Percentiles rank a stretch among this genome's conserved stretches.
Conservation (phyloP, 1,140 invertebrate genomes). For the Procambarus virginalis region DNA sequence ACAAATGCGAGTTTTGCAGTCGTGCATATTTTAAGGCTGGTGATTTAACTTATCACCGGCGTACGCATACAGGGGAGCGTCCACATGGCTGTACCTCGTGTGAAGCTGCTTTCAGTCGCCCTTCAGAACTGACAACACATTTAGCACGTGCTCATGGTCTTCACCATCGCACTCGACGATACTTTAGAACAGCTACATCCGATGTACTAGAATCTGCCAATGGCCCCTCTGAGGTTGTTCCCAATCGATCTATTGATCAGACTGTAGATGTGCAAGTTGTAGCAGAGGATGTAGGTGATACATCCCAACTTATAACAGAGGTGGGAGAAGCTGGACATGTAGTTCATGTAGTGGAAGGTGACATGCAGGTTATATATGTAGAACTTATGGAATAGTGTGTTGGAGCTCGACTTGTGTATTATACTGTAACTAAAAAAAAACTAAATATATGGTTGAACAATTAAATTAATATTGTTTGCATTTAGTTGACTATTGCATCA, state of each 20-base stretch:
- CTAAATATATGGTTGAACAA: too few relatives aligned
- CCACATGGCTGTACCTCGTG: constrained; percentile 44
- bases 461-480: neutral
- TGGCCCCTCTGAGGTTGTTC: neutral
- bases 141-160: constrained; percentile 45
- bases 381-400: constrained; percentile 38
- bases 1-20: constrained; percentile 59
- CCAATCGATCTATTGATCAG: neutral
- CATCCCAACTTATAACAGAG: constrained; percentile 27
- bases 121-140: constrained; percentile 56
- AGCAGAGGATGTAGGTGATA: neutral
- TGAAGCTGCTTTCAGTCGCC: constrained; percentile 52
- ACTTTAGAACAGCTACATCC: constrained; percentile 17
- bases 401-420: neutral
- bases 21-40: constrained; percentile 62
- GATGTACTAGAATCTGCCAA: neutral
- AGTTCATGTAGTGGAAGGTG: constrained; percentile 45
- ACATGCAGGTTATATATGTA: constrained; percentile 63
- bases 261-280: constrained; percentile 9
- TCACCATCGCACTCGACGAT: constrained; percentile 38
- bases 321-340: constrained; percentile 44
- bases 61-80: constrained; percentile 54
- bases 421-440: neutral
- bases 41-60: constrained; percentile 54
- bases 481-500: neutral